Evolutionary conservation across 2,888 invertebrate species (phyloP).

Genomic region (Drosophila mimetica): DNA sequence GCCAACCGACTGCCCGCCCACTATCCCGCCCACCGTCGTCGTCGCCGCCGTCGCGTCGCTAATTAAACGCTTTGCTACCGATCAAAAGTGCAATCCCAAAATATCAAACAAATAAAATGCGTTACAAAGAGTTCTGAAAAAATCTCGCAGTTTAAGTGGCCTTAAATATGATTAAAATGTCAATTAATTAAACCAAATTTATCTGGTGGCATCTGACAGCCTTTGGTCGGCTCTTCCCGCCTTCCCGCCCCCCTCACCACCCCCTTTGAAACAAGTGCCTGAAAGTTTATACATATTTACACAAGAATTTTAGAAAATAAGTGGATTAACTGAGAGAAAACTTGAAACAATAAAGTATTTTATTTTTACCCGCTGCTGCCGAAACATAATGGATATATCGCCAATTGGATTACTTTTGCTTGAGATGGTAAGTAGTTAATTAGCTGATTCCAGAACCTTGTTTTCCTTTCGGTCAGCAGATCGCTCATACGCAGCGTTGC

Average conservation of each 20-base stretch:
- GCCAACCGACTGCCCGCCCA: conserved; percentile 24
- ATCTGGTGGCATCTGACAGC: conserved; percentile 25
- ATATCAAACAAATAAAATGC: conserved; percentile 31
- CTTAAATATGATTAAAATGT: conserved; percentile 15
- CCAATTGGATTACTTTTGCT: conserved; percentile 69
- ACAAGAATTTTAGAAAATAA: conserved; percentile 10
- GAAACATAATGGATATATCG: conserved; percentile 68
- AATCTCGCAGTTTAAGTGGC: conserved; percentile 19
- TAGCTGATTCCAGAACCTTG: neutral
- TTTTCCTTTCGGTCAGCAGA: conserved; percentile 15
- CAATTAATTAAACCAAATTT: conserved; percentile 25
- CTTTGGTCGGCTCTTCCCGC: conserved; percentile 37
- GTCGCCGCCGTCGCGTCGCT: conserved; percentile 43
- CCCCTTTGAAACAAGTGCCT: conserved; percentile 36
- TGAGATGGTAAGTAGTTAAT: conserved; percentile 58
- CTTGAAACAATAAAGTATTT: conserved; percentile 21
- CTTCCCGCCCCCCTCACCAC: conserved; percentile 8
- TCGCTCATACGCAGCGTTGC: conserved; percentile 52
- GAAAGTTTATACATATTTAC: conserved; percentile 41
- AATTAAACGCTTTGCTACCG: conserved; percentile 55
- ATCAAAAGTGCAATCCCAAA: conserved; percentile 30
- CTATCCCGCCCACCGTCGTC: conserved; percentile 8
- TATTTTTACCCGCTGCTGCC: conserved; percentile 18
- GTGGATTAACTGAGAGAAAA: conserved; percentile 14
- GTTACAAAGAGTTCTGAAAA: conserved; percentile 34